These are phyloP conservation scores for Nemoura dubitans DNA, from an alignment of 2,888 invertebrate genomes.

Conservation along the genomic window DNA sequence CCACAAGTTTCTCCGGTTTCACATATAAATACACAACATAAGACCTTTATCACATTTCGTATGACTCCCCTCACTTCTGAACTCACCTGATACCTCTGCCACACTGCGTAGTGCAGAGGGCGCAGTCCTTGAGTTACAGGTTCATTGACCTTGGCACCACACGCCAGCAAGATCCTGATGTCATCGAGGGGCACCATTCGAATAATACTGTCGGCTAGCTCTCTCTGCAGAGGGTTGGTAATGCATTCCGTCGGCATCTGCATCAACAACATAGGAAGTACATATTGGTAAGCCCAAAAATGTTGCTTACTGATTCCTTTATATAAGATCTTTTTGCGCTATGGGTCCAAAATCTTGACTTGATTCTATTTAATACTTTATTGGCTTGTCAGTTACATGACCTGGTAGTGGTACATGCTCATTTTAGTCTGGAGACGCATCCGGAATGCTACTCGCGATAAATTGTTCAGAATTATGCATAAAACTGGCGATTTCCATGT, in stretches of 20 bases:
- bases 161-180: conserved; percentile 83
- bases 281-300: no score
- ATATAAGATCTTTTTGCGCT: no score
- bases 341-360: no score
- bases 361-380: no score
- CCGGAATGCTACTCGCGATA: neutral
- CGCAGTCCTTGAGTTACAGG: conserved; percentile 86
- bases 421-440: neutral
- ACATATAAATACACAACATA: no score
- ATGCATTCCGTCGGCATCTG: conserved; percentile 79
- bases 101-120: conserved; percentile 92
- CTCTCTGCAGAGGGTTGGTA: conserved; percentile 79
- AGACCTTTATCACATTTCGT: no score
- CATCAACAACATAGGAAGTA: neutral
- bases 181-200: conserved; percentile 88
- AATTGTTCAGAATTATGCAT: neutral
- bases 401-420: neutral
- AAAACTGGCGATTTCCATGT: neutral
- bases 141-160: conserved; percentile 85
- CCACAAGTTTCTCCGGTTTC: no score
- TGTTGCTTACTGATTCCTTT: no score
- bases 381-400: neutral
- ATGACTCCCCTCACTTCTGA: neutral
- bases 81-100: conserved; percentile 72
- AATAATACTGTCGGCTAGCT: conserved; percentile 90